Percentiles rank a stretch among this genome's conserved stretches.
phyloP scores from a whole-genome alignment of 1,140 invertebrate genomes.

The Protaetia brevitarsis region DNA sequence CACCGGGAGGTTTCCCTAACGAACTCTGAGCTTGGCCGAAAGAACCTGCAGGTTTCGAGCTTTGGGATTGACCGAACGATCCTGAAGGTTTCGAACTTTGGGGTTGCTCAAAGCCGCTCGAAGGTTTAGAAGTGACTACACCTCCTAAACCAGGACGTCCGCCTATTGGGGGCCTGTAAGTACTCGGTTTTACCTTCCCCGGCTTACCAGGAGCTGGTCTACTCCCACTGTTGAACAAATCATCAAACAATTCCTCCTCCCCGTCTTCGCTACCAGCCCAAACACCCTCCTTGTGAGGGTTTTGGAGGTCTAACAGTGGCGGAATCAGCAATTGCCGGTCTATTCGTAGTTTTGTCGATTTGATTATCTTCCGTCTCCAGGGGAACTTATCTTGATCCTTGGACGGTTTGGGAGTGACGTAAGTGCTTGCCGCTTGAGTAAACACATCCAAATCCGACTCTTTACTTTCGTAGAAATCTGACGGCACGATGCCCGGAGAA shows the following conservation, averaged over 20 bases:
- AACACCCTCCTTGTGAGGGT: background rate
- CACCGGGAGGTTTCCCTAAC: background rate
- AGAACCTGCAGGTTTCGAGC: background rate
- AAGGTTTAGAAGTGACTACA: background rate
- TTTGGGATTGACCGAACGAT: background rate
- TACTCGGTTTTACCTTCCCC: background rate
- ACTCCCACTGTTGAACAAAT: background rate
- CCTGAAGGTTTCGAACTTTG: background rate
- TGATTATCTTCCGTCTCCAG: background rate
- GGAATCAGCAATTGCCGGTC: background rate
- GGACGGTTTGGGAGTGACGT: slow-evolving; percentile 39
- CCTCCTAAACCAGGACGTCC: background rate
- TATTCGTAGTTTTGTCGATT: background rate
- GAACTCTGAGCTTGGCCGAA: background rate
- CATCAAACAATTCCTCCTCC: slow-evolving; percentile 28
- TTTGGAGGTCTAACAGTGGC: background rate
- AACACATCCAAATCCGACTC: slow-evolving; percentile 33
- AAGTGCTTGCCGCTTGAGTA: slow-evolving; percentile 53
- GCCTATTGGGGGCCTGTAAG: background rate
- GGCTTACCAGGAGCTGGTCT: background rate
- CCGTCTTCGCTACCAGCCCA: slow-evolving; percentile 20
- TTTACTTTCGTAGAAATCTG: slow-evolving; percentile 45
- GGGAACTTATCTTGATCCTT: background rate
- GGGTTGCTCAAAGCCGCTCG: too few species aligned
- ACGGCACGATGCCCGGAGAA: slow-evolving; percentile 45